These are phyloP conservation scores for Omphaloscelis lunosa DNA, from an alignment of 2,888 invertebrate genomes.

Conservation along the genomic window DNA sequence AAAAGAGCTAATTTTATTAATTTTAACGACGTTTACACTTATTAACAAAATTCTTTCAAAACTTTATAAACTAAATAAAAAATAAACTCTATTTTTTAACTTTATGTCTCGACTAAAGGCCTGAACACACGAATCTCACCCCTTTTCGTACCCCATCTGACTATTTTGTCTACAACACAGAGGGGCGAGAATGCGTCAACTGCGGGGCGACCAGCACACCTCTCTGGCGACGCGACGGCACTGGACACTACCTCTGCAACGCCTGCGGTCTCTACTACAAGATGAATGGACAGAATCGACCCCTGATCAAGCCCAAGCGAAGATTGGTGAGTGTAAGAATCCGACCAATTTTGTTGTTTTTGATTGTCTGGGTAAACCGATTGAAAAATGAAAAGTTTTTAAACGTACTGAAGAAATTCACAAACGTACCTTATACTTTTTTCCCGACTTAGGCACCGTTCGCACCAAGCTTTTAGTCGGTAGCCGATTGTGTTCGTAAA, in stretches of 20 bases:
- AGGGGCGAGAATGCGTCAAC: slow-evolving; percentile 99
- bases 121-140: not conserved
- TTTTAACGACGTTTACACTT: slow-evolving; percentile 13
- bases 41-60: slow-evolving; percentile 5
- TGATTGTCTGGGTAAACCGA: slow-evolving; percentile 64
- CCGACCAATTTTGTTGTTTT: slow-evolving; percentile 87
- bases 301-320: slow-evolving; percentile 99
- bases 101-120: slow-evolving; percentile 28
- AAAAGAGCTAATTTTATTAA: slow-evolving; percentile 15
- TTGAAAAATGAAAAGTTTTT: not conserved
- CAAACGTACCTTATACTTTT: no score
- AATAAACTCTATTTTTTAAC: not conserved
- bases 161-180: slow-evolving; percentile 87
- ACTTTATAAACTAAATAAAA: slow-evolving; percentile 1
- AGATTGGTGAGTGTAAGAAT: slow-evolving; percentile 98
- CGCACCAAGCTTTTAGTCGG: not conserved
- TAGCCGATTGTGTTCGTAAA: no score
- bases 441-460: not conserved
- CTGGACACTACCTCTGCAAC: slow-evolving; percentile 99
- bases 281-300: slow-evolving; percentile 99
- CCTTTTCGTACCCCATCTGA: slow-evolving; percentile 21
- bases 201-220: slow-evolving; percentile 99
- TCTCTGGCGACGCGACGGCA: slow-evolving; percentile 99
- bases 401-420: not conserved
- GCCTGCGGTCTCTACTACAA: slow-evolving; percentile 99